Evolutionary conservation across 2,797 vertebrate species (phyloP), one percentile per base, ranked within the genome.

Genomic region (Hephaestus fuliginosus): DNA sequence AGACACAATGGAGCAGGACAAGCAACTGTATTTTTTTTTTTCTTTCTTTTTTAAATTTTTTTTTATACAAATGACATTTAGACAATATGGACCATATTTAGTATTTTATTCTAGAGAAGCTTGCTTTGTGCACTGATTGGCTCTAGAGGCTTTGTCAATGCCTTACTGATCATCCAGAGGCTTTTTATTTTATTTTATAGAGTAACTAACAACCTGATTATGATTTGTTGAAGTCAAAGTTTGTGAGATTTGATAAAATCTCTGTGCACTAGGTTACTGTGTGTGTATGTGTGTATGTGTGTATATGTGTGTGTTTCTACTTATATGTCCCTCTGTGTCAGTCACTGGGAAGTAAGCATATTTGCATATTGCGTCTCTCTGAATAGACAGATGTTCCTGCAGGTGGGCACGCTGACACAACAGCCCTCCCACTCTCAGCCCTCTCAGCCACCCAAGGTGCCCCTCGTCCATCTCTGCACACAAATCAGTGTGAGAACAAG

Each of bases 361-460:
- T 85, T 70, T 84, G 80, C 70, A 53, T 78, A 30, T 36, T 53
- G 72, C 8, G 36, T 83, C 44, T 62, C 65, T 83, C 65, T 74
- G 82, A 89, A 82, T 8, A 88, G 92, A 92, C 95, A 95, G 95
- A 95, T 95, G 95, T 95, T 94, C 81, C 74, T 91, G 93, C 94
- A 95, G 94, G 93, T 94, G 95, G 89, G 89, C 91, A 84, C 73
- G 81, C 92, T 93, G 94, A 94, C 92, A 94, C 88, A 20, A 92
- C 89, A 93, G 86, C 87, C 88, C 92, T 87, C 89, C 87, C 78
- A 69, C 85, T 64, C 83, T 57, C 58, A 55, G 72, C 83, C 51
- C 78, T 74, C 80, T n/a, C 82, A 78, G 81, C 76, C 80, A 73
- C 76, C 86, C 93, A 93, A 94, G 92, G 92, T 95, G 91, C 93